phyloP scores from a whole-genome alignment of 2,797 vertebrate species.

The Peromyscus nudipes region DNA sequence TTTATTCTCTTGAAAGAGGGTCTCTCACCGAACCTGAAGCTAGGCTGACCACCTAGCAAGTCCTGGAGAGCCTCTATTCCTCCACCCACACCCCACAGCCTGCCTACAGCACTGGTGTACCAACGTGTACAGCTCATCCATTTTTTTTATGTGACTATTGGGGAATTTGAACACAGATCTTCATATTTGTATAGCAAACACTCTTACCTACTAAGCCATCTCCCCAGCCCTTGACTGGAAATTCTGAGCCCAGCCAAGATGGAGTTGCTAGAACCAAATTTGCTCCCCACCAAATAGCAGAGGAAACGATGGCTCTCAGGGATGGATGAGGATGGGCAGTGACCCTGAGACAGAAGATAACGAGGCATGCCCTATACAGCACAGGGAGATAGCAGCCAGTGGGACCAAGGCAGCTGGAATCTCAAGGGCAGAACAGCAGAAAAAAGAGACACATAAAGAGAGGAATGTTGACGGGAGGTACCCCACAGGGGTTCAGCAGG shows the following conservation, averaged over 20 bases:
- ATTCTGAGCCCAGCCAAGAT: background rate
- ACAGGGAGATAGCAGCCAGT: rapidly evolving
- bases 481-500: rapidly evolving
- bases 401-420: background rate
- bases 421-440: background rate
- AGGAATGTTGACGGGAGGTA: background rate
- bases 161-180: background rate
- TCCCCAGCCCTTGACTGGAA: rapidly evolving
- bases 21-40: background rate
- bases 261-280: background rate
- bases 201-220: background rate
- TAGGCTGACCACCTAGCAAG: background rate
- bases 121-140: background rate
- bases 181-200: background rate
- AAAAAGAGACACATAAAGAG: background rate
- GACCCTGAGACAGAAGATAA: background rate
- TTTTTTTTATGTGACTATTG: background rate
- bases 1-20: background rate
- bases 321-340: background rate
- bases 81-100: no score
- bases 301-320: background rate
- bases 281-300: background rate
- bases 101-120: background rate
- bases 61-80: background rate
- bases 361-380: no score